Conservation (phyloP, 2,888 invertebrate species). For the Parasteatoda lunata region DNA sequence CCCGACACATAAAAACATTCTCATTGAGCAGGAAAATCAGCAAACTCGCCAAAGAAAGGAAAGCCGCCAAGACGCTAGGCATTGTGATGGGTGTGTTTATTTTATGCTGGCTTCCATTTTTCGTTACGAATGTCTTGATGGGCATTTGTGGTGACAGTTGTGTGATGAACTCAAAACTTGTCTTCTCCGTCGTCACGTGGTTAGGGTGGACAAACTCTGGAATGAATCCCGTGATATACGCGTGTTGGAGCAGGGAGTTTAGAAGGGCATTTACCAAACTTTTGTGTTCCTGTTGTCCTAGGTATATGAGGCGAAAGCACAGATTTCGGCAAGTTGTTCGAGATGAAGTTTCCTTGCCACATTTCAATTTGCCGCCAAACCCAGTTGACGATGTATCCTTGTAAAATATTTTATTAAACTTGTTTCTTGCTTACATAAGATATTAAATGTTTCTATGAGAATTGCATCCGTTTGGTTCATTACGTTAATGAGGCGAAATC, state of each 20-base stretch:
- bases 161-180: constrained; percentile 89
- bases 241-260: constrained; percentile 98
- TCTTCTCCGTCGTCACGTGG: constrained; percentile 93
- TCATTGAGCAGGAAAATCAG: constrained; percentile 93
- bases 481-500: no score
- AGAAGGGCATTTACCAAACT: constrained; percentile 90
- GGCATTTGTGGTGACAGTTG: constrained; percentile 85
- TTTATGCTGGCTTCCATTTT: constrained; percentile 97
- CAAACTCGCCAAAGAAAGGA: constrained; percentile 97
- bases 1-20: constrained; percentile 83
- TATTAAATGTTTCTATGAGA: no score
- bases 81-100: constrained; percentile 96
- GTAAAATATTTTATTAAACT: constrained; percentile 1
- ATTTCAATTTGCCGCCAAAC: constrained; percentile 19
- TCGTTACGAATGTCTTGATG: constrained; percentile 92
- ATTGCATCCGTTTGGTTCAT: no score
- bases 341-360: constrained; percentile 48
- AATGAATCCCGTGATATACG: constrained; percentile 98
- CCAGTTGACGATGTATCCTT: constrained; percentile 55
- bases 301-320: constrained; percentile 81
- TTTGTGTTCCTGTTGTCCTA: constrained; percentile 90
- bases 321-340: constrained; percentile 56
- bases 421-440: no score
- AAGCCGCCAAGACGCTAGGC: constrained; percentile 96
- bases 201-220: constrained; percentile 96